Evolutionary conservation across 2,888 invertebrate genomes (phyloP), one percentile per base, ranked within the genome.

Genomic region (Apotomis turbidana): DNA sequence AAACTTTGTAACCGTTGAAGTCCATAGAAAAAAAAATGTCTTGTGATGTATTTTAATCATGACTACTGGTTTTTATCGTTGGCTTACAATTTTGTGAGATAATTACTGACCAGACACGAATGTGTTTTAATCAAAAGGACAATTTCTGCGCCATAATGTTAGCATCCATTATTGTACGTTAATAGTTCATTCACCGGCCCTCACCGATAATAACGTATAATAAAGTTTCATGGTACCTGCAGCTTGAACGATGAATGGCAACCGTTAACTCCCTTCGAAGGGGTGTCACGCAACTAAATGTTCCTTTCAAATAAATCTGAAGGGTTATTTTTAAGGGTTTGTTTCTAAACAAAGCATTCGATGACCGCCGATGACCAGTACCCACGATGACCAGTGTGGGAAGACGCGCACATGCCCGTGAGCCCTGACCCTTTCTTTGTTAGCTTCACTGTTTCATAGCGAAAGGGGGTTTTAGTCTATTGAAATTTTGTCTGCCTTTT

Each of bases 321-420:
- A 81, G 91, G 92, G 89, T 86, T 85, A 82, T 84, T 87, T 85
- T 88, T 89, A 86, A 78, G 78, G 87, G 87, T 88, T 87, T 87
- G 87, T 86, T 81, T 80, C 78, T 81, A 86, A 86, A 89, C 89
- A 89, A 91, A 87, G 83, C 81, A 81, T 85, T 85, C 87, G 90
- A 91, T 91, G 89, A 88, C 87, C 90, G 82, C 88, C 90, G 90
- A 91, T 93, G 92, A 89, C 92, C 92, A 87, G 90, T 89, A 85
- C 85, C 82, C 82, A 82, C 82, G 87, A 81, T 92, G 93, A 89
- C 91, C 93, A 88, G 90, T 91, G 91, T 92, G 91, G 90, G 91
- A 91, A 92, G 91, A 81, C 80, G 80, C 83, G 83, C 81, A 81
- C 79, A 80, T 81, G 76, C 79, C 84, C 87, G 84, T 86, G 81